phyloP scores from a whole-genome alignment of 2,888 invertebrate species.

The Loripinus fragilis region DNA sequence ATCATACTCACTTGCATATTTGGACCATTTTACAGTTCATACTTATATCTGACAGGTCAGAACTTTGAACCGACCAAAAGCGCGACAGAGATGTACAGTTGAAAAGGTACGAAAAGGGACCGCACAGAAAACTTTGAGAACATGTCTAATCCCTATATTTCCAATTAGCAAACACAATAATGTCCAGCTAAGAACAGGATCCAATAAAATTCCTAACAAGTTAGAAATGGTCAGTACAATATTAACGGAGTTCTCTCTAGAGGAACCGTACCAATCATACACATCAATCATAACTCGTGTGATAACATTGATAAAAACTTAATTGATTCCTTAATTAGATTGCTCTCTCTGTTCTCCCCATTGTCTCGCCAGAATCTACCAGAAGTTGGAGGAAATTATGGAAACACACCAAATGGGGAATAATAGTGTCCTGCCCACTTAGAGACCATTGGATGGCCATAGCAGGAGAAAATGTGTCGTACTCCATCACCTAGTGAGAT shows the following conservation, averaged over 20 bases:
- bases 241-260: background rate
- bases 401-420: background rate
- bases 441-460: too few species aligned
- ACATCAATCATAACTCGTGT: slow-evolving; percentile 14
- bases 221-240: background rate
- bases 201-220: background rate
- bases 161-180: slow-evolving; percentile 7
- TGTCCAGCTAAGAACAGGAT: slow-evolving; percentile 10
- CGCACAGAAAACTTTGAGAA: background rate
- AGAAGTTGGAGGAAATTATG: background rate
- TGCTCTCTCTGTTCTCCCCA: background rate
- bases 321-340: slow-evolving; percentile 21
- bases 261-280: slow-evolving; percentile 4
- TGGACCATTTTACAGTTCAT: too few species aligned
- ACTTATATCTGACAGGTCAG: too few species aligned
- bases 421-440: too few species aligned
- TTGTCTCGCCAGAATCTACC: background rate
- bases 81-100: too few species aligned
- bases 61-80: too few species aligned
- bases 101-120: too few species aligned
- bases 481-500: too few species aligned
- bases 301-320: slow-evolving; percentile 18
- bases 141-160: background rate
- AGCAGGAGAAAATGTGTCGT: too few species aligned
- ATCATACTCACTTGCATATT: too few species aligned